These are phyloP conservation scores for Bembecia ichneumoniformis DNA, from an alignment of 2,888 invertebrate genomes.

Conservation along the genomic window DNA sequence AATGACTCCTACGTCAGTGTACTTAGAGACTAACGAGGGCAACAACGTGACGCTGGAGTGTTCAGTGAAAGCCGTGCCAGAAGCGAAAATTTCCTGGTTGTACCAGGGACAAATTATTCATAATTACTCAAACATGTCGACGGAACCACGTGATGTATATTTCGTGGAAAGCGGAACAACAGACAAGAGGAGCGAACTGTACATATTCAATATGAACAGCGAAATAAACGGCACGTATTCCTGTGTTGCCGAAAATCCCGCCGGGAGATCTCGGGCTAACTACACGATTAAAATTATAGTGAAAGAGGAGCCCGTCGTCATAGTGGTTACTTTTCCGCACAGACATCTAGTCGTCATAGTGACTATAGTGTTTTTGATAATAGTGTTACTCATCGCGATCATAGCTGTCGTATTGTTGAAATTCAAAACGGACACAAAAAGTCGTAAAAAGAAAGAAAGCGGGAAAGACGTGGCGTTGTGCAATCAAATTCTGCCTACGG, in stretches of 20 bases:
- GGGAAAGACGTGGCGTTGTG: conserved; percentile 76
- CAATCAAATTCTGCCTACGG: conserved; percentile 65
- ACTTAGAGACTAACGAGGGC: conserved; percentile 83
- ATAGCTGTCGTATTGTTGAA: conserved; percentile 76
- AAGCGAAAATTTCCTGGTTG: conserved; percentile 86
- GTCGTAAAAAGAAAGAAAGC: conserved; percentile 70
- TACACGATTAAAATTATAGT: conserved; percentile 84
- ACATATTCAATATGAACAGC: conserved; percentile 81
- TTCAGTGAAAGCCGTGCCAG: conserved; percentile 84
- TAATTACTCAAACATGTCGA: conserved; percentile 79
- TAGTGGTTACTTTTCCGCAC: conserved; percentile 77
- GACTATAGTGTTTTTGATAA: conserved; percentile 76
- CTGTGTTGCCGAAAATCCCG: conserved; percentile 88
- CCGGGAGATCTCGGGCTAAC: conserved; percentile 84
- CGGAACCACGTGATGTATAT: conserved; percentile 78
- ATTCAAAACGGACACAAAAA: conserved; percentile 62
- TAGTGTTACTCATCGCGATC: conserved; percentile 76
- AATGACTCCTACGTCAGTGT: conserved; percentile 81
- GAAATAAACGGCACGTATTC: conserved; percentile 90
- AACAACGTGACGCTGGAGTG: conserved; percentile 87
- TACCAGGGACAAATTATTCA: conserved; percentile 86
- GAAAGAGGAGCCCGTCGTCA: conserved; percentile 80
- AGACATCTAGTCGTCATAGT: conserved; percentile 80
- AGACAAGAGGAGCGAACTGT: conserved; percentile 83
- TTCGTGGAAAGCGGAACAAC: conserved; percentile 80